Evolutionary conservation across 1,140 invertebrate species (phyloP).

Genomic region (Ceratina japonica): DNA sequence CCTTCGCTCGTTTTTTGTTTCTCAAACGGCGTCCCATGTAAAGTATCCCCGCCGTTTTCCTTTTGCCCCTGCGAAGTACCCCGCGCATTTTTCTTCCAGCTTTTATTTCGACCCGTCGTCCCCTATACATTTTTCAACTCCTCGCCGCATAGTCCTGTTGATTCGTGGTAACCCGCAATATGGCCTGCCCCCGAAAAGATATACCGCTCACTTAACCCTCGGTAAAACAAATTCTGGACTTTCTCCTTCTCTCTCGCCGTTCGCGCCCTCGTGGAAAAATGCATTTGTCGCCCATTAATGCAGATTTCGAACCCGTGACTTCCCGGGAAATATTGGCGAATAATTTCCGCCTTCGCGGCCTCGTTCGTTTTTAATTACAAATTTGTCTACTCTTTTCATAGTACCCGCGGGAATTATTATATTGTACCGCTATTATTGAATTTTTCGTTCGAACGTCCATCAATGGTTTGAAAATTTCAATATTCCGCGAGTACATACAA

Average conservation of each 20-base stretch:
- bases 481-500: too few relatives aligned
- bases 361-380: not conserved
- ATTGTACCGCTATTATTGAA: too few relatives aligned
- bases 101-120: constrained; percentile 13
- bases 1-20: not conserved
- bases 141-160: constrained; percentile 22
- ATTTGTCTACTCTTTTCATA: not conserved
- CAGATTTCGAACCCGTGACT: not conserved
- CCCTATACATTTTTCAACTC: constrained; percentile 39
- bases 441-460: too few relatives aligned
- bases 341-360: not conserved
- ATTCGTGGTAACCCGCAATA: constrained; percentile 40
- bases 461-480: too few relatives aligned
- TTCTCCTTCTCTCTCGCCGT: too few relatives aligned
- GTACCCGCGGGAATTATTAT: too few relatives aligned
- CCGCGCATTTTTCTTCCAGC: constrained; percentile 3
- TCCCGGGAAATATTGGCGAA: not conserved
- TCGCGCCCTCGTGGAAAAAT: not conserved
- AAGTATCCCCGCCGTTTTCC: not conserved
- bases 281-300: not conserved
- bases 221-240: constrained; percentile 11
- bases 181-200: not conserved
- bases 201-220: constrained; percentile 18
- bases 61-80: not conserved
- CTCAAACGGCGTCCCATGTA: not conserved